Conservation (phyloP, 2,113 vertebrate species). For the Urocitellus parryii region DNA sequence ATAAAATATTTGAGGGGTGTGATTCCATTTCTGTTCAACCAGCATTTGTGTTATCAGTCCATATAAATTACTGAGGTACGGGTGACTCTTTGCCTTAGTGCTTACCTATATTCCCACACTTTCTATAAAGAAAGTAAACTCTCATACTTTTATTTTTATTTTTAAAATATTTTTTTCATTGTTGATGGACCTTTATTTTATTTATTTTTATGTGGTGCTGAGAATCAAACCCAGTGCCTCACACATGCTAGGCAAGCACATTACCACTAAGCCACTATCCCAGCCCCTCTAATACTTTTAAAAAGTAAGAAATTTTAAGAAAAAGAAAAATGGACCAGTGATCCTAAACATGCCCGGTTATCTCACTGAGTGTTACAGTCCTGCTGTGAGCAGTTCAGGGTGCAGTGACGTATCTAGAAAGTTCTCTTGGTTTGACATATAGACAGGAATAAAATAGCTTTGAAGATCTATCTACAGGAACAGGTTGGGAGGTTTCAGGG, state of each 20-base stretch:
- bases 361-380: not conserved
- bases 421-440: not conserved
- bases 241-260: too few relatives aligned
- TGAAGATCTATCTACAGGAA: not conserved
- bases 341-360: not conserved
- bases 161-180: too few relatives aligned
- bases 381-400: not conserved
- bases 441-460: not conserved
- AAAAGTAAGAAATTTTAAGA: not conserved
- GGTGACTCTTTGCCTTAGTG: not conserved
- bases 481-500: not conserved
- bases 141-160: not conserved
- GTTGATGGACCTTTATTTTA: too few relatives aligned
- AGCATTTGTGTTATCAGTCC: conserved; percentile 54
- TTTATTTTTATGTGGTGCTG: too few relatives aligned
- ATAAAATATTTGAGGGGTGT: not conserved
- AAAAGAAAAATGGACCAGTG: not conserved
- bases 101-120: not conserved
- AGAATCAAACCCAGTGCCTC: too few relatives aligned
- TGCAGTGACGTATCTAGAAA: not conserved
- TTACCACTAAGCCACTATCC: too few relatives aligned
- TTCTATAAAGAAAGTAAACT: not conserved
- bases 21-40: conserved; percentile 31
- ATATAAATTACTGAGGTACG: not conserved
- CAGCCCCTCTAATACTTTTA: not conserved